Evolutionary conservation across 2,113 vertebrate species (phyloP).

Genomic region (Turnix velox): DNA sequence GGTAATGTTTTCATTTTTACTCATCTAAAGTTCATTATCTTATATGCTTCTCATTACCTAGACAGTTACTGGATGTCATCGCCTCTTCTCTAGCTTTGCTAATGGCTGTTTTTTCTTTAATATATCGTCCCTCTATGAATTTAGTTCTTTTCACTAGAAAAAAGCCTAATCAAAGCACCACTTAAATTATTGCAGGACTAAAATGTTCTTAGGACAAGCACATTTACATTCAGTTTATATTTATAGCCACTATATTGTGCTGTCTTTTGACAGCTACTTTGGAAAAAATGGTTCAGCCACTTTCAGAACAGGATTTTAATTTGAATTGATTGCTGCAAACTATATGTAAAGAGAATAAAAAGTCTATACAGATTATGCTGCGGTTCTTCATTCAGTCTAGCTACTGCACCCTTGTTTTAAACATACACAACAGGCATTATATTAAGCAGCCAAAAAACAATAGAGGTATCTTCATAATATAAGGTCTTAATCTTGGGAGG

Average conservation of each 20-base stretch:
- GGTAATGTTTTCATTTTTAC: neutral
- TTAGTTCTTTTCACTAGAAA: neutral
- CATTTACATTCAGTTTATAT: neutral
- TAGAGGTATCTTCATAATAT: neutral
- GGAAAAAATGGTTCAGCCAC: neutral
- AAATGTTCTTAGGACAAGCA: neutral
- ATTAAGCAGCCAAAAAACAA: neutral
- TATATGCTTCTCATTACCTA: neutral
- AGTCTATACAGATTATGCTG: neutral
- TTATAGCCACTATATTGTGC: neutral
- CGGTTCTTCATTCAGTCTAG: neutral
- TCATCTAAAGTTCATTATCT: neutral
- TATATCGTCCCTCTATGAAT: neutral
- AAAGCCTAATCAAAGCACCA: neutral
- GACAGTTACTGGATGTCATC: neutral
- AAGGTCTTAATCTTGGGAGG: neutral
- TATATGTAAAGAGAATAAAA: neutral
- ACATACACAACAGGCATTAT: neutral
- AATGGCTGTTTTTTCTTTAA: neutral
- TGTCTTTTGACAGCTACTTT: neutral
- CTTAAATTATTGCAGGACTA: neutral
- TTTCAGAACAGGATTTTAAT: neutral
- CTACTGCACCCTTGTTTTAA: neutral
- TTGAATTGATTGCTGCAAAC: neutral
- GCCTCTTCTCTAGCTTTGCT: neutral